Percentiles rank a stretch among this genome's conserved stretches.
Evolutionary conservation across 2,113 vertebrate genomes (phyloP).

Genomic region (Furnarius figulus): DNA sequence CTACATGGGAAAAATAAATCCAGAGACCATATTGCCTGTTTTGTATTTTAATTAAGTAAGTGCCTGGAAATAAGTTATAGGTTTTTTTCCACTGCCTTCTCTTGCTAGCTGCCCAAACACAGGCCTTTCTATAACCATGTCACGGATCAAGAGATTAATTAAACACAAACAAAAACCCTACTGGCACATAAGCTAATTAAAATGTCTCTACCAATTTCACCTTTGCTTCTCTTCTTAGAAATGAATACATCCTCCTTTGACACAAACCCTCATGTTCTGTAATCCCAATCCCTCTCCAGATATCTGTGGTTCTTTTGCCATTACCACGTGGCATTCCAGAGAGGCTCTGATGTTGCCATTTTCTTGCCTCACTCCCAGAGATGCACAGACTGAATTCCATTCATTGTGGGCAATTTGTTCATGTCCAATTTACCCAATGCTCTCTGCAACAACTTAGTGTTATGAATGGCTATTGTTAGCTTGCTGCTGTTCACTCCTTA

Average conservation of each 20-base stretch:
- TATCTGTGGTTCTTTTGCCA: background rate
- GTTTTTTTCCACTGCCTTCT: background rate
- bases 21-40: slow-evolving; percentile 12
- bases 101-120: background rate
- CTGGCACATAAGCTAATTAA: slow-evolving; percentile 24
- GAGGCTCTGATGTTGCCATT: background rate
- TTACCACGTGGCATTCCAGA: background rate
- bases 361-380: background rate
- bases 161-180: background rate
- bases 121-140: background rate
- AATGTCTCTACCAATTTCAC: slow-evolving; percentile 10
- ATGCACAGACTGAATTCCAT: background rate
- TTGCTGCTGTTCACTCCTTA: background rate
- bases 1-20: slow-evolving; percentile 54
- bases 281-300: background rate
- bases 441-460: background rate
- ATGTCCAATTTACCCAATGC: background rate
- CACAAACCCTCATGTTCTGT: rapidly evolving
- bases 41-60: slow-evolving; percentile 61
- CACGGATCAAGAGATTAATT: background rate
- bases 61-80: slow-evolving; percentile 38
- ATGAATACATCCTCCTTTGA: background rate
- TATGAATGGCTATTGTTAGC: background rate
- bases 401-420: background rate
- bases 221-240: slow-evolving; percentile 1